A percentile compares a stretch with the other conserved stretches of the same genome.
Conservation (phyloP, 2,888 invertebrate species). For the Linyphia triangularis region DNA sequence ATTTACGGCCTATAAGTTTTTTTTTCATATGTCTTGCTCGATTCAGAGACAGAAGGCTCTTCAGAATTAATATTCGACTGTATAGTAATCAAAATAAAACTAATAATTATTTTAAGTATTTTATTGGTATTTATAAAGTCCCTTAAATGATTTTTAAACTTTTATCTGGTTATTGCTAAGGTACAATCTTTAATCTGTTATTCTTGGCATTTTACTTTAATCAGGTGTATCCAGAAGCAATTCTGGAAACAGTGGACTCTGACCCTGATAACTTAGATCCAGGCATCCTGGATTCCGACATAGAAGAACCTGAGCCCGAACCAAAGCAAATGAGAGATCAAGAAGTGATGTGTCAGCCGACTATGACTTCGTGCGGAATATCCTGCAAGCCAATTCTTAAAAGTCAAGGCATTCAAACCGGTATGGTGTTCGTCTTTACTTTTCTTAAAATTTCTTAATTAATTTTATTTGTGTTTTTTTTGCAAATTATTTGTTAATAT, state of each 20-base stretch:
- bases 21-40: too few species aligned
- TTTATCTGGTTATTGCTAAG: background rate
- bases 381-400: slow-evolving; percentile 71
- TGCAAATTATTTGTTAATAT: too few species aligned
- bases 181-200: background rate
- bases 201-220: background rate
- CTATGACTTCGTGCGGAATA: slow-evolving; percentile 66
- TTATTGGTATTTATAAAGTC: background rate
- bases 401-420: slow-evolving; percentile 71
- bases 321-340: slow-evolving; percentile 52
- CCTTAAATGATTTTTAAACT: background rate
- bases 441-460: too few species aligned
- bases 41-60: too few species aligned
- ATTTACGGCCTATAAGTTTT: too few species aligned
- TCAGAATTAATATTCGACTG: too few species aligned
- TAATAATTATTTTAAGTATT: background rate
- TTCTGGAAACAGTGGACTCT: slow-evolving; percentile 61
- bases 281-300: slow-evolving; percentile 6
- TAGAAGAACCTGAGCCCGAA: background rate
- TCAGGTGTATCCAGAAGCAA: slow-evolving; percentile 66
- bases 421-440: background rate
- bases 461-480: too few species aligned
- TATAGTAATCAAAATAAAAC: too few species aligned
- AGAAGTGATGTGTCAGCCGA: slow-evolving; percentile 70
- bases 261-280: slow-evolving; percentile 54